Percentiles rank a stretch among this genome's conserved stretches.
phyloP scores from a whole-genome alignment of 2,113 vertebrate species.

The Pomatostomus ruficeps region DNA sequence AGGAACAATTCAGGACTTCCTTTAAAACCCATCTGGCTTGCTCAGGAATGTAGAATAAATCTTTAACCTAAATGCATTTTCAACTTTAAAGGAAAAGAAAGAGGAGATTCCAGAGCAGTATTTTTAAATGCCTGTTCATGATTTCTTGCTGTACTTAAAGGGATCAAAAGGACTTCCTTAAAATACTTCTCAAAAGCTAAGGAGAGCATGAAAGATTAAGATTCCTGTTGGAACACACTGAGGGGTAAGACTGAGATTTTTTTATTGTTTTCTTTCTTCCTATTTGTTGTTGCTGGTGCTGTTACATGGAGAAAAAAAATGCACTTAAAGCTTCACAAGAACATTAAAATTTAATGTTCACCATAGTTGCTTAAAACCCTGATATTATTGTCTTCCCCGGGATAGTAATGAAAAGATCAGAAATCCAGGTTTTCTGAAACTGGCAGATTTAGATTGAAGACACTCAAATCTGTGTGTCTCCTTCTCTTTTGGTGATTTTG shows the following conservation, averaged over 20 bases:
- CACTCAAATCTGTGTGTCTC: not conserved
- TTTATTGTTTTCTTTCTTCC: not conserved
- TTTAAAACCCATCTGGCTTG: not conserved
- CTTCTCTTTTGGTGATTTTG: not conserved
- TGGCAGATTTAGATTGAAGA: not conserved
- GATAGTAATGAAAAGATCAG: not conserved
- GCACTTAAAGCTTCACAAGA: constrained; percentile 17
- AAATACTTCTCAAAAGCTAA: not conserved
- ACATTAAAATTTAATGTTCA: constrained; percentile 40
- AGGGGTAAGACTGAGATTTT: not conserved
- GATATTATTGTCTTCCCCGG: not conserved
- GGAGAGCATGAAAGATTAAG: not conserved
- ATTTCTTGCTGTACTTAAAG: not conserved
- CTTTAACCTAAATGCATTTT: not conserved
- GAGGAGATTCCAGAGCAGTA: not conserved
- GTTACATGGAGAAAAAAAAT: not conserved
- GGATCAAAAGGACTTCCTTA: not conserved
- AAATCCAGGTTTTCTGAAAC: not conserved
- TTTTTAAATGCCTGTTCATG: not conserved
- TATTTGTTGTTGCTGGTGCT: not conserved
- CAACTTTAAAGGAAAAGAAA: not conserved
- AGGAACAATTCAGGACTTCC: not conserved
- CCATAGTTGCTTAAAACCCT: not conserved
- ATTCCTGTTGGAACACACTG: not conserved
- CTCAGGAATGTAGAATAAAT: not conserved